These are phyloP conservation scores for Poecile atricapillus DNA, from an alignment of 2,113 vertebrate genomes.

Conservation along the genomic window DNA sequence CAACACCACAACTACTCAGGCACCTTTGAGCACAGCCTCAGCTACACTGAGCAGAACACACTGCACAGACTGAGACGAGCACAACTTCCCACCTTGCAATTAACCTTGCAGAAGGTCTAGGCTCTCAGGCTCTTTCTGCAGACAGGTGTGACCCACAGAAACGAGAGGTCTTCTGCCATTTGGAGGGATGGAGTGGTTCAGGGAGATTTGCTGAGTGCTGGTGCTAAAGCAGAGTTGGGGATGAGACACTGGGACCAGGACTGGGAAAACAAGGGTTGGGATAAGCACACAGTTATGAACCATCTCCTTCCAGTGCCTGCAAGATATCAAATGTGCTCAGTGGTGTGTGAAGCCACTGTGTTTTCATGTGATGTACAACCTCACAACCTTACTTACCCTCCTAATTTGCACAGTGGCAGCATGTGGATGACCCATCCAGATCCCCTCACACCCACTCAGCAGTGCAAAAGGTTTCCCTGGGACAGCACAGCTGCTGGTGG, in stretches of 20 bases:
- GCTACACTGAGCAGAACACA: not conserved
- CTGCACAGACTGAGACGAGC: not conserved
- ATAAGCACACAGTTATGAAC: not conserved
- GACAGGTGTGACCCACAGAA: not conserved
- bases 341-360: not conserved
- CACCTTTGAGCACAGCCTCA: not conserved
- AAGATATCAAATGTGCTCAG: not conserved
- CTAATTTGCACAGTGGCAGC: not conserved
- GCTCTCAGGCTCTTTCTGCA: not conserved
- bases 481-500: not conserved
- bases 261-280: not conserved
- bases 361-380: not conserved
- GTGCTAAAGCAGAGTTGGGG: not conserved
- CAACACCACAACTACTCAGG: not conserved
- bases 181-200: not conserved
- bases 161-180: not conserved
- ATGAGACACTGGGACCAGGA: not conserved
- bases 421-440: fast-evolving
- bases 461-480: not conserved
- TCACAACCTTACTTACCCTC: not conserved
- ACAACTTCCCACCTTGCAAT: not conserved
- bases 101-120: not conserved
- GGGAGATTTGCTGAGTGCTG: not conserved
- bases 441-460: not conserved
- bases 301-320: not conserved